These are phyloP conservation scores for Hyperoplus immaculatus DNA, from an alignment of 2,797 vertebrate species.

Conservation along the genomic window DNA sequence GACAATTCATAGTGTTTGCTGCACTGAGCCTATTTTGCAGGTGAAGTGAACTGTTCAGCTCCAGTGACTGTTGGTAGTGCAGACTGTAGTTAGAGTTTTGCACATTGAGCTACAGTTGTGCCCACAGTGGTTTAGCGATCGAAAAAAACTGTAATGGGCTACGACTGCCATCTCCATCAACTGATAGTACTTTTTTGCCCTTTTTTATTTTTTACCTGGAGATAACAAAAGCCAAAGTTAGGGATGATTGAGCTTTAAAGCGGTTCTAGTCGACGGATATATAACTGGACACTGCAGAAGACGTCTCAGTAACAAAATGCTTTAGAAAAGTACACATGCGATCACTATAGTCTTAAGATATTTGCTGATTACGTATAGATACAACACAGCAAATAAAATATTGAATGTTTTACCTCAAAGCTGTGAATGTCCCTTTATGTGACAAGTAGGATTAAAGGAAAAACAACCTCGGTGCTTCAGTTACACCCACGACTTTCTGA, in stretches of 20 bases:
- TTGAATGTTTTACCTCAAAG: constrained; percentile 38
- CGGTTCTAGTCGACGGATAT: constrained; percentile 38
- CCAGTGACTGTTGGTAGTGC: too few species aligned
- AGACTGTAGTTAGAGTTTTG: too few species aligned
- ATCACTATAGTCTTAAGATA: constrained; percentile 27
- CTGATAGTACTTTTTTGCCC: constrained; percentile 28
- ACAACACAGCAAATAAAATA: constrained; percentile 14
- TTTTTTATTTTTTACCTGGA: too few species aligned
- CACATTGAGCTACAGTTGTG: too few species aligned
- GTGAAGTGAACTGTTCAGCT: too few species aligned
- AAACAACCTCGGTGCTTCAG: constrained; percentile 39
- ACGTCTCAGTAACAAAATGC: constrained; percentile 25
- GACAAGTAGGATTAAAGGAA: constrained; percentile 6
- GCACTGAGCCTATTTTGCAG: too few species aligned
- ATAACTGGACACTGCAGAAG: constrained; percentile 27
- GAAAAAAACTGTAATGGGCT: constrained; percentile 3
- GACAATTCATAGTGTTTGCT: too few species aligned
- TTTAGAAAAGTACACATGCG: constrained; percentile 19
- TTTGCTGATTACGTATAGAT: constrained; percentile 15
- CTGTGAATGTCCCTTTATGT: constrained; percentile 35
- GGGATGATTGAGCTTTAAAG: constrained; percentile 48
- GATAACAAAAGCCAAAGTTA: constrained; percentile 52
- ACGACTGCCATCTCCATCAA: constrained; percentile 30
- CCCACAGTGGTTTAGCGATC: too few species aligned
- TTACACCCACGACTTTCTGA: constrained; percentile 9